These are phyloP conservation scores for Opisthocomus hoazin DNA, from an alignment of 2,113 vertebrate genomes.

Conservation along the genomic window DNA sequence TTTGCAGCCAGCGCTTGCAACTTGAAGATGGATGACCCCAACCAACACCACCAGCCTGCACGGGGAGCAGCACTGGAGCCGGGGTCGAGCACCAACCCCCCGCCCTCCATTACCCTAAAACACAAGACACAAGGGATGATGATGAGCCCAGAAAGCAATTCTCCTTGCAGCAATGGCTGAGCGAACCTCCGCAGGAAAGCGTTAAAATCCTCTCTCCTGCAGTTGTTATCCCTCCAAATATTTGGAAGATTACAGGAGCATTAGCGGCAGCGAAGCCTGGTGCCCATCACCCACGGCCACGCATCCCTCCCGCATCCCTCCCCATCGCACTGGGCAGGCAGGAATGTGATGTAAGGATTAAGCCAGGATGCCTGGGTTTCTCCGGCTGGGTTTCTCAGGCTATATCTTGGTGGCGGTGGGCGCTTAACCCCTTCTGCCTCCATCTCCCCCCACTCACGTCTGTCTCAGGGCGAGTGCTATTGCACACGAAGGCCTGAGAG, in stretches of 20 bases:
- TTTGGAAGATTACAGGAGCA: conserved; percentile 44
- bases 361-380: neutral
- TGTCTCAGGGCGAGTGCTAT: rapidly evolving
- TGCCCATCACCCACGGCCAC: neutral
- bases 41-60: neutral
- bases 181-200: neutral
- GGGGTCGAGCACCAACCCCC: neutral
- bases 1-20: neutral
- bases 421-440: neutral
- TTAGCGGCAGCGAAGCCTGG: neutral
- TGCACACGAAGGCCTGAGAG: neutral
- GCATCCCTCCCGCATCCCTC: neutral
- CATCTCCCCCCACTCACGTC: neutral
- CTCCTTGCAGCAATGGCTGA: neutral
- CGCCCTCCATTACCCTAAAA: neutral
- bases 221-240: conserved; percentile 51
- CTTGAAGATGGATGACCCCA: neutral
- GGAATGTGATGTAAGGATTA: neutral
- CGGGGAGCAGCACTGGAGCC: rapidly evolving
- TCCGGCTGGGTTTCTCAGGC: neutral
- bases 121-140: rapidly evolving
- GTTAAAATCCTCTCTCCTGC: conserved; percentile 25
- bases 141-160: rapidly evolving
- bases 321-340: neutral
- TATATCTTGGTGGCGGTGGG: neutral